Percentiles rank a stretch among this genome's conserved stretches.
These are phyloP conservation scores for Lagorchestes hirsutus DNA, from an alignment of 2,797 vertebrate genomes.

Conservation along the genomic window DNA sequence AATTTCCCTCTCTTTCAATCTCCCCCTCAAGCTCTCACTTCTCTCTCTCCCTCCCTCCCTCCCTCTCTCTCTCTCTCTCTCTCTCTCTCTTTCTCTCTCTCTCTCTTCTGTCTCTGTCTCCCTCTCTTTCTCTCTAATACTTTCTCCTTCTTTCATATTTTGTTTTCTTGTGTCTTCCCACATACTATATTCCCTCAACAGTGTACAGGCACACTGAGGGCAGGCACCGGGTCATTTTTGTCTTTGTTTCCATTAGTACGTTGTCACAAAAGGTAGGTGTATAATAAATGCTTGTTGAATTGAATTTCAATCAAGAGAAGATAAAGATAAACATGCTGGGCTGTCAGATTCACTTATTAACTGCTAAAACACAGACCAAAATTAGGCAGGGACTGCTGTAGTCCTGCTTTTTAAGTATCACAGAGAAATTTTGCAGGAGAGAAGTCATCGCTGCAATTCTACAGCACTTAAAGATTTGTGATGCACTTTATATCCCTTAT, in stretches of 20 bases:
- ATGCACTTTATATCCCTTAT: not conserved
- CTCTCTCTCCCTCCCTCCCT: not conserved
- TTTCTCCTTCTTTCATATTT: not conserved
- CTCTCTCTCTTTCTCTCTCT: not conserved
- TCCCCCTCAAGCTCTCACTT: not conserved
- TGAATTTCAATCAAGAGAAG: not conserved
- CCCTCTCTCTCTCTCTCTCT: not conserved
- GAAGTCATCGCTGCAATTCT: not conserved
- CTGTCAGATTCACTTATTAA: slow-evolving; percentile 31
- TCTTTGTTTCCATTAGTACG: not conserved
- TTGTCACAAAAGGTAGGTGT: not conserved
- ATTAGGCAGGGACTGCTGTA: not conserved
- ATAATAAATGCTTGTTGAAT: not conserved
- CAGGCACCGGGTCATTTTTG: not conserved
- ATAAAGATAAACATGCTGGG: not conserved
- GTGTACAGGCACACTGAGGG: not conserved
- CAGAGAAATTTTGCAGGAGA: not conserved
- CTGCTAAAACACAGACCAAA: slow-evolving; percentile 38
- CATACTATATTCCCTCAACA: not conserved
- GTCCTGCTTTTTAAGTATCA: slow-evolving; percentile 58
- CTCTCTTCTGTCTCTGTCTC: too few species aligned
- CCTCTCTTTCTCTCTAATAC: too few species aligned
- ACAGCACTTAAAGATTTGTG: not conserved
- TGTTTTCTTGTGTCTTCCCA: not conserved
- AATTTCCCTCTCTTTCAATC: not conserved